A percentile compares a stretch with the other conserved stretches of the same genome.
These are phyloP conservation scores for Neuroterus valhalla DNA, from an alignment of 1,140 invertebrate species.

Conservation along the genomic window DNA sequence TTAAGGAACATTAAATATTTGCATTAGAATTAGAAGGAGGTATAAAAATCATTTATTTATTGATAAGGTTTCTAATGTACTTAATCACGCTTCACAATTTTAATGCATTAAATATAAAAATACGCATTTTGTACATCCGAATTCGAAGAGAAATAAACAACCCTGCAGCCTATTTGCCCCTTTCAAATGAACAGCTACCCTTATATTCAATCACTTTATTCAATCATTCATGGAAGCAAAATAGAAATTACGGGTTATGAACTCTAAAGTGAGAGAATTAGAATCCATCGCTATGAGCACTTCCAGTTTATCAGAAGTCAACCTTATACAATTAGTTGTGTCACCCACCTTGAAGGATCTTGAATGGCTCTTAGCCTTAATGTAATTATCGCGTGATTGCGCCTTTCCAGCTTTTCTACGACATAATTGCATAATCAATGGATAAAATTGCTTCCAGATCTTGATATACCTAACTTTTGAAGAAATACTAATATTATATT, in stretches of 20 bases:
- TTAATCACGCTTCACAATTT: slow-evolving; percentile 34
- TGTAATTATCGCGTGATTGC: slow-evolving; percentile 55
- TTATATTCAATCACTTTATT: slow-evolving; percentile 3
- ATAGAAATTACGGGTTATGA: not conserved
- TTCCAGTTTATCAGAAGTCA: slow-evolving; percentile 34
- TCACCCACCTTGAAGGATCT: slow-evolving; percentile 33
- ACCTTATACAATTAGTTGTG: slow-evolving; percentile 28
- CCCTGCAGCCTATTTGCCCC: too few relatives aligned
- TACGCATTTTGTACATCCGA: not conserved
- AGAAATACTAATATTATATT: too few relatives aligned
- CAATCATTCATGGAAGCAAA: slow-evolving; percentile 21
- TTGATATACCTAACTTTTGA: not conserved
- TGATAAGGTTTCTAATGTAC: too few relatives aligned
- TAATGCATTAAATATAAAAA: slow-evolving; percentile 12
- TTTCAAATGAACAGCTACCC: too few relatives aligned
- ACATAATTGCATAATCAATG: slow-evolving; percentile 55
- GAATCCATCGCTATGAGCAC: slow-evolving; percentile 26
- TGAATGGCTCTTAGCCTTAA: slow-evolving; percentile 41
- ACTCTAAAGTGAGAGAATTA: slow-evolving; percentile 18
- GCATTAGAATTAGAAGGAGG: too few relatives aligned
- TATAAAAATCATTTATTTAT: too few relatives aligned
- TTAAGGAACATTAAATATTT: too few relatives aligned
- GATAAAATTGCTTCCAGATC: not conserved
- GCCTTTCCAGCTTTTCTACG: slow-evolving; percentile 40
- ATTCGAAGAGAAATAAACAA: too few relatives aligned